Conservation (phyloP, 37 sponge, comb jelly and placozoan genomes). For the Geodia barretti region DNA sequence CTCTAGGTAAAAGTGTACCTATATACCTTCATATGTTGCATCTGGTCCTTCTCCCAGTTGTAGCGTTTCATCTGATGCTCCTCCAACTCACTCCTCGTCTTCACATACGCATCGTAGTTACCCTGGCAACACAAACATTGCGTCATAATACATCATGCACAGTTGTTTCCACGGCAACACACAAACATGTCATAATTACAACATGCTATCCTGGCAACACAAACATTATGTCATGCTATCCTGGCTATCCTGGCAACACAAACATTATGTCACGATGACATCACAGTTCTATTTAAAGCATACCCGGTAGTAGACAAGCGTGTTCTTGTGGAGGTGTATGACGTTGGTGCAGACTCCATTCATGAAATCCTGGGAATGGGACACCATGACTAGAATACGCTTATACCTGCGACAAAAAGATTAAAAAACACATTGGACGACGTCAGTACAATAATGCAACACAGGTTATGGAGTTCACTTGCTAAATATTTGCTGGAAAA, state of each 20-base stretch:
- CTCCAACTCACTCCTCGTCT: slow-evolving; percentile 85
- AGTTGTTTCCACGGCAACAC: too few relatives aligned
- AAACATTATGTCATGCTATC: too few relatives aligned
- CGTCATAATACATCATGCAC: too few relatives aligned
- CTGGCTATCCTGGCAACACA: slow-evolving; percentile 78
- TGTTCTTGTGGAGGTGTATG: slow-evolving; percentile 75
- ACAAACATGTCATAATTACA: slow-evolving; percentile 93
- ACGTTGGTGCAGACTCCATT: slow-evolving; percentile 98
- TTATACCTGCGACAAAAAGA: slow-evolving; percentile 74
- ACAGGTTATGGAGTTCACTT: too few relatives aligned
- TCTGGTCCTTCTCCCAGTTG: slow-evolving; percentile 96
- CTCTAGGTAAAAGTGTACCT: too few relatives aligned
- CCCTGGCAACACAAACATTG: slow-evolving; percentile 66
- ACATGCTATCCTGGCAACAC: slow-evolving; percentile 66
- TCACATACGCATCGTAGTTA: slow-evolving; percentile 93
- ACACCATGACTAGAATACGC: slow-evolving; percentile 87
- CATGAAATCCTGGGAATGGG: slow-evolving; percentile 97
- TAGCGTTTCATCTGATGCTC: slow-evolving; percentile 97
- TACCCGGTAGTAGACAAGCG: slow-evolving; percentile 77
- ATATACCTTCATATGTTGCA: slow-evolving; percentile 93
- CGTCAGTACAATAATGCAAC: too few relatives aligned
- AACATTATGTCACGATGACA: background rate
- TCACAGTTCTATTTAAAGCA: slow-evolving; percentile 1
- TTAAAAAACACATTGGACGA: too few relatives aligned
- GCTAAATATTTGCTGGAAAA: too few relatives aligned